These are phyloP conservation scores for Percopsis transmontana DNA, from an alignment of 2,113 vertebrate species.

Conservation along the genomic window DNA sequence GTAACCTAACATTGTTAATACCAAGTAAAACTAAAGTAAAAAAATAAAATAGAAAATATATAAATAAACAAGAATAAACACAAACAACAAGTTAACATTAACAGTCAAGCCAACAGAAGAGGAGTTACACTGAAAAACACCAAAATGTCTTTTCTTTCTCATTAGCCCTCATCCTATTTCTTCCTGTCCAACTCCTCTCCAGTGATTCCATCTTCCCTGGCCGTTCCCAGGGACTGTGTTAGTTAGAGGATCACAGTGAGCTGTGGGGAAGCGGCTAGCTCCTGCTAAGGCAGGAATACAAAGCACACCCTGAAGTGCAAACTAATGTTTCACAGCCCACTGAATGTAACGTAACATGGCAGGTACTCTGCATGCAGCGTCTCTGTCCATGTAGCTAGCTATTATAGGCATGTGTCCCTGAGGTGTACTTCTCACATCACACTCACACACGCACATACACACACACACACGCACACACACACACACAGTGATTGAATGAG, in stretches of 20 bases:
- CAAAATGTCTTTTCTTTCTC: too few relatives aligned
- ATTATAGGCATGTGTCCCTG: conserved; percentile 14
- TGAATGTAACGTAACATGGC: conserved; percentile 37
- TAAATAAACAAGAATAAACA: too few relatives aligned
- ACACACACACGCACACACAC: background rate
- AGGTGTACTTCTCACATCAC: conserved; percentile 9
- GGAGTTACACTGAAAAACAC: too few relatives aligned
- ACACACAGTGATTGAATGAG: background rate
- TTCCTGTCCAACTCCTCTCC: conserved; percentile 2
- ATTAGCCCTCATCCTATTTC: background rate
- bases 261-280: conserved; percentile 12
- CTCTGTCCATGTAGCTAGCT: conserved; percentile 13
- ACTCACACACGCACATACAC: background rate
- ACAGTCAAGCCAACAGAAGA: too few relatives aligned
- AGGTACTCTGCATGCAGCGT: conserved; percentile 30
- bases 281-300: conserved; percentile 37
- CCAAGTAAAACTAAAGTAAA: too few relatives aligned
- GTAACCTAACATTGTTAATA: too few relatives aligned
- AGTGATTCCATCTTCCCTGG: conserved; percentile 4
- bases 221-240: conserved; percentile 13
- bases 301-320: conserved; percentile 43
- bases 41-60: too few relatives aligned
- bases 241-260: conserved; percentile 29
- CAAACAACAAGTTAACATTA: too few relatives aligned
- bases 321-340: conserved; percentile 43